phyloP scores from a whole-genome alignment of 2,113 vertebrate species.

The Hippocampus comes region DNA sequence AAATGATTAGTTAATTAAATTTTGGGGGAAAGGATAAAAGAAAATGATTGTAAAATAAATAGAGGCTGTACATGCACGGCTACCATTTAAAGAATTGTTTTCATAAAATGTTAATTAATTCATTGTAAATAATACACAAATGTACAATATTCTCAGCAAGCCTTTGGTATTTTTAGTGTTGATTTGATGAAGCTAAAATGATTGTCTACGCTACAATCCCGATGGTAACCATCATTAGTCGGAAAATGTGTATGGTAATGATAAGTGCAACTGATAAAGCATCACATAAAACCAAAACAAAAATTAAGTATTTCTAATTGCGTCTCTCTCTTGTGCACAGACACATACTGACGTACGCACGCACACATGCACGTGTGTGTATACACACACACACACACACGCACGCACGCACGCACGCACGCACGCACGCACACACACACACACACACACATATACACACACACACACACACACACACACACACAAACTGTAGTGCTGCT shows the following conservation, averaged over 20 bases:
- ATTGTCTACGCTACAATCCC: background rate
- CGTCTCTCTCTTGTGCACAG: background rate
- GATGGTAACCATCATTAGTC: background rate
- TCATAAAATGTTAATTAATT: too few relatives aligned
- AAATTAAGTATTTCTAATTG: background rate
- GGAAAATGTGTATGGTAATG: background rate
- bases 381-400: too few relatives aligned
- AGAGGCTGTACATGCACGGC: too few relatives aligned
- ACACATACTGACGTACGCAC: too few relatives aligned
- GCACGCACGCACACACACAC: constrained; percentile 8
- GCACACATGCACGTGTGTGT: background rate
- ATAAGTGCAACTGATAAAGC: background rate
- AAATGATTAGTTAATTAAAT: too few relatives aligned
- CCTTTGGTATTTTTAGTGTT: background rate
- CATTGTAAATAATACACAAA: too few relatives aligned
- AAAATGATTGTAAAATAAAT: too few relatives aligned
- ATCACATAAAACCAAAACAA: background rate
- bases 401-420: background rate
- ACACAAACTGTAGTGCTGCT: constrained; percentile 52
- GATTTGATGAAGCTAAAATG: background rate
- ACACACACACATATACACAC: background rate
- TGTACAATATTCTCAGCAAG: background rate
- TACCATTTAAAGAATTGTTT: too few relatives aligned
- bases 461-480: too few relatives aligned
- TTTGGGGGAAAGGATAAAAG: too few relatives aligned